Evolutionary conservation across 1,140 invertebrate genomes (phyloP).

Genomic region (Papilio aristodemus): DNA sequence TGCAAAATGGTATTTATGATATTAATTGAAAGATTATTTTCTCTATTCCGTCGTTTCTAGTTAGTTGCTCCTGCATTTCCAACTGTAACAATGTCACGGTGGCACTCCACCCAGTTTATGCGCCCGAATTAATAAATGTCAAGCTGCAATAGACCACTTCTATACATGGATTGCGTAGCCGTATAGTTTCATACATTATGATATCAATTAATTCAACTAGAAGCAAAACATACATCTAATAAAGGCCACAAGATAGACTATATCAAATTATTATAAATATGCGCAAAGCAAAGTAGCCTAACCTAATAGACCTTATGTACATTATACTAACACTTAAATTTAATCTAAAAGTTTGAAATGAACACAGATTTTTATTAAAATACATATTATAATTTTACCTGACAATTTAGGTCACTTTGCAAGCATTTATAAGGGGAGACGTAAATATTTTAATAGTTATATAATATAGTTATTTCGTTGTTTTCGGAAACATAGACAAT

Average conservation of each 20-base stretch:
- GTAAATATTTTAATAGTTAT: too few relatives aligned
- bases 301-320: background rate
- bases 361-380: background rate
- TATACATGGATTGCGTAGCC: slow-evolving; percentile 30
- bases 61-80: slow-evolving; percentile 37
- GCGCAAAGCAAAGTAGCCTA: background rate
- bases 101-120: slow-evolving; percentile 40
- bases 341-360: background rate
- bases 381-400: too few relatives aligned
- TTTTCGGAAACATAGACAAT: too few relatives aligned
- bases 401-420: too few relatives aligned
- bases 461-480: too few relatives aligned
- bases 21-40: slow-evolving; percentile 43
- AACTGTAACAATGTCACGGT: slow-evolving; percentile 54
- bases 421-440: too few relatives aligned
- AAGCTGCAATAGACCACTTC: slow-evolving; percentile 27
- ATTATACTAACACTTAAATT: background rate
- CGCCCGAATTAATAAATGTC: slow-evolving; percentile 30
- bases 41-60: slow-evolving; percentile 31
- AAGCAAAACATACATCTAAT: slow-evolving; percentile 22
- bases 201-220: slow-evolving; percentile 26
- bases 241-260: slow-evolving; percentile 10
- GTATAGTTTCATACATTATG: slow-evolving; percentile 28
- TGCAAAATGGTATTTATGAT: slow-evolving; percentile 43
- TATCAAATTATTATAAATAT: slow-evolving; percentile 10